A percentile compares a stretch with the other conserved stretches of the same genome.
phyloP scores from a whole-genome alignment of 2,113 vertebrate species.

The Machaerirhynchus nigripectus region DNA sequence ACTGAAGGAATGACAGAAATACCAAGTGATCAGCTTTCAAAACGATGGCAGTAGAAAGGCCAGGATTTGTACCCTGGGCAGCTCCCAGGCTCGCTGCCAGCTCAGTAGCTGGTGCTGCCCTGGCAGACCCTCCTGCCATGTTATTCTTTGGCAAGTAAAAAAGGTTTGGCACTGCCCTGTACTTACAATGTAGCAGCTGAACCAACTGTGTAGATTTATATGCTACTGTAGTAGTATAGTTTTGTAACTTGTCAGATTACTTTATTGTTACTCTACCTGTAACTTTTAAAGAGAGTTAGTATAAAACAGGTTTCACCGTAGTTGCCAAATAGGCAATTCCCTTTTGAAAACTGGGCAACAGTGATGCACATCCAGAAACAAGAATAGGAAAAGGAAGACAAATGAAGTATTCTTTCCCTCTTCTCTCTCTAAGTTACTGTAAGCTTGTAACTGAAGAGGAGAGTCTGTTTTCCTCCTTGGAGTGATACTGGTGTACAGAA shows the following conservation, averaged over 20 bases:
- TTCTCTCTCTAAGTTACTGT: not conserved
- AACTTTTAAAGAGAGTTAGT: not conserved
- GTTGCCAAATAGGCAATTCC: not conserved
- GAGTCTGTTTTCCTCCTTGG: not conserved
- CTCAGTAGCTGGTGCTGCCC: rapidly evolving
- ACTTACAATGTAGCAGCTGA: not conserved
- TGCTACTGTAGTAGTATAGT: not conserved
- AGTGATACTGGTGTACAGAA: not conserved
- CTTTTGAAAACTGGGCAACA: not conserved
- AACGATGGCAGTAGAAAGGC: not conserved
- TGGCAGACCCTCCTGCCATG: not conserved
- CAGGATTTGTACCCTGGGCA: not conserved
- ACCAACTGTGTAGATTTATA: not conserved
- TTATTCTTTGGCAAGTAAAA: not conserved
- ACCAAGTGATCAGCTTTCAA: not conserved
- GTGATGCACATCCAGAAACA: not conserved
- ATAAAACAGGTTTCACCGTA: not conserved
- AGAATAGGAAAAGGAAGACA: not conserved
- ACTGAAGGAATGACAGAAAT: not conserved
- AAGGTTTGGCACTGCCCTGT: not conserved
- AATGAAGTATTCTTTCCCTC: not conserved
- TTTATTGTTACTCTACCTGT: not conserved
- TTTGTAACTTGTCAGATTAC: not conserved
- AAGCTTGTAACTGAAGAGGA: not conserved
- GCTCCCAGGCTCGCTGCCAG: not conserved